These are phyloP conservation scores for Cheilosia scutellata DNA, from an alignment of 2,888 invertebrate species.

Conservation along the genomic window DNA sequence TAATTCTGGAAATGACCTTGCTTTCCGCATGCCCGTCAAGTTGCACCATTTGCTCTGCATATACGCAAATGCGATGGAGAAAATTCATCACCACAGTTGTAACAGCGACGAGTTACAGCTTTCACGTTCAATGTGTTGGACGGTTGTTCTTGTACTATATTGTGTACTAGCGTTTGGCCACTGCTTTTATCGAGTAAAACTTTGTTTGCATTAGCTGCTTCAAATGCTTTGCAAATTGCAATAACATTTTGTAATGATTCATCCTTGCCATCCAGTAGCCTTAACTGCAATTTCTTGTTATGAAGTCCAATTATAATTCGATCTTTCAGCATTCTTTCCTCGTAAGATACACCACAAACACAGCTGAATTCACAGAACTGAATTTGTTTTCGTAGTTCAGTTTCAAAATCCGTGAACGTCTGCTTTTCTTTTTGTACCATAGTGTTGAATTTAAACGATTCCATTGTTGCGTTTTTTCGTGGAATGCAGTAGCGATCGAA, in stretches of 20 bases:
- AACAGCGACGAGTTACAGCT: neutral
- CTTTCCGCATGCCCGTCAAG: no score
- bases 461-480: slow-evolving; percentile 36
- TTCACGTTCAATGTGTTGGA: neutral
- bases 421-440: slow-evolving; percentile 67
- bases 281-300: no score
- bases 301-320: no score
- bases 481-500: slow-evolving; percentile 60
- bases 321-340: neutral
- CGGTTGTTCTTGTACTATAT: neutral
- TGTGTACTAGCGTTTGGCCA: neutral
- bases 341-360: slow-evolving; percentile 46
- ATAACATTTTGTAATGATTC: no score
- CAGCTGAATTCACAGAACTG: slow-evolving; percentile 68
- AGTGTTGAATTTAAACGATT: slow-evolving; percentile 66
- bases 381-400: slow-evolving; percentile 57
- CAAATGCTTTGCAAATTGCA: neutral
- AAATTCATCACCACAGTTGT: neutral
- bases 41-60: neutral
- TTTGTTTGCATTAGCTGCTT: neutral
- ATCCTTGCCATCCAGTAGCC: no score
- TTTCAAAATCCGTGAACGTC: slow-evolving; percentile 68
- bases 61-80: no score
- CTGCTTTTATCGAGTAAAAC: neutral
- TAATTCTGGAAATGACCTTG: no score